Evolutionary conservation across 2,888 invertebrate species (phyloP).

Genomic region (Torymus tubicola): DNA sequence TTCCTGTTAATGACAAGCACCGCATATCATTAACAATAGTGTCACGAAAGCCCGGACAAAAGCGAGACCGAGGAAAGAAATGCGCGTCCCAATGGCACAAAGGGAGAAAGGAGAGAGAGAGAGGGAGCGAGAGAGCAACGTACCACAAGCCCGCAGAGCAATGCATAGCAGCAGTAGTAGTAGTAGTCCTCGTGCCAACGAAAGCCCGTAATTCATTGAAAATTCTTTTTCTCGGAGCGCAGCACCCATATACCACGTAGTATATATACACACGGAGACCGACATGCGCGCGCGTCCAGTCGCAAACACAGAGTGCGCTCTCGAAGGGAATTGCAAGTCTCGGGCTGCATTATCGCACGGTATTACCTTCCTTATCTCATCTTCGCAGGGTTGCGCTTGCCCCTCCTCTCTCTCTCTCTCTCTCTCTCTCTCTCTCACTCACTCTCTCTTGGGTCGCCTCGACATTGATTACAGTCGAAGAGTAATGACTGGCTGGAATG

Average conservation of each 20-base stretch:
- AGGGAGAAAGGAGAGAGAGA: not conserved
- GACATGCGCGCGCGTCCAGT: not conserved
- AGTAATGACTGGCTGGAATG: slow-evolving; percentile 50
- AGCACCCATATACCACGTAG: no score
- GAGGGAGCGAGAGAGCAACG: not conserved
- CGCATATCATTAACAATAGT: slow-evolving; percentile 39
- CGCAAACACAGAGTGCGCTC: slow-evolving; percentile 12
- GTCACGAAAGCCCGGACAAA: slow-evolving; percentile 31
- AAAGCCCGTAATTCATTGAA: slow-evolving; percentile 42
- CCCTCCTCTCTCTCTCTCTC: slow-evolving; percentile 4
- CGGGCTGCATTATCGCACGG: slow-evolving; percentile 30
- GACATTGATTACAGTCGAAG: slow-evolving; percentile 53
- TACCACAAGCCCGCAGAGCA: not conserved
- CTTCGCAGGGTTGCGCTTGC: not conserved
- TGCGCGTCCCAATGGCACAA: not conserved
- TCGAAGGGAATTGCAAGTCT: slow-evolving; percentile 38
- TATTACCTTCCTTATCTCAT: slow-evolving; percentile 49
- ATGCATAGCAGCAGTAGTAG: not conserved
- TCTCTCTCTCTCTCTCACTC: not conserved
- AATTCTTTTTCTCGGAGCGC: slow-evolving; percentile 35
- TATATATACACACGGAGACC: no score
- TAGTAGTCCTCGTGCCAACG: slow-evolving; percentile 11
- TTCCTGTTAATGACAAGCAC: slow-evolving; percentile 19
- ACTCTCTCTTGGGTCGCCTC: slow-evolving; percentile 1
- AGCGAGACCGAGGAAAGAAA: not conserved